Evolutionary conservation across 2,797 vertebrate species (phyloP).

Genomic region (Streptopelia turtur): DNA sequence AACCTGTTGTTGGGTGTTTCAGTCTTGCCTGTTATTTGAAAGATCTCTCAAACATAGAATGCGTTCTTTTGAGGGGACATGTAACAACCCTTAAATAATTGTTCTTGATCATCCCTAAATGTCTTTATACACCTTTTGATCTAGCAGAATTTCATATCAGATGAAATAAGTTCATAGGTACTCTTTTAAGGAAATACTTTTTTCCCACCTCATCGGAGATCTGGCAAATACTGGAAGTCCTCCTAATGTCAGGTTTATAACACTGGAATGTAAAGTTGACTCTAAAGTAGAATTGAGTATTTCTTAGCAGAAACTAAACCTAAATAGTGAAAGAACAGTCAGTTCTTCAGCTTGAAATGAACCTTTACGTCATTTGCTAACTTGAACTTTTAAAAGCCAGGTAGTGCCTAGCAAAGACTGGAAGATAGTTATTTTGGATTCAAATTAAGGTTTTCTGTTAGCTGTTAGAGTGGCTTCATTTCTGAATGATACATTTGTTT

Average conservation of each 20-base stretch:
- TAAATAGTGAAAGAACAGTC: background rate
- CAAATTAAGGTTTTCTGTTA: constrained; percentile 35
- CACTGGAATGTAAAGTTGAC: background rate
- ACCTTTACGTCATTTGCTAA: background rate
- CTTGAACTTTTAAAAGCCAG: background rate
- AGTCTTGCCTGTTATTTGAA: background rate
- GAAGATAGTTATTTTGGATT: background rate
- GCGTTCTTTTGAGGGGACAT: background rate
- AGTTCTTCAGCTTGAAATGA: background rate
- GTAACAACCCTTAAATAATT: background rate
- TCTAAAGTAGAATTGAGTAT: background rate
- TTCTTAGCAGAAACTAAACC: background rate
- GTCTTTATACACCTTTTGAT: background rate
- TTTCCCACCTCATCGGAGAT: background rate
- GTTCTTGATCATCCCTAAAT: background rate
- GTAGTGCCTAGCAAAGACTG: background rate
- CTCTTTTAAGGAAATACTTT: background rate
- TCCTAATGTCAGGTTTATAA: background rate
- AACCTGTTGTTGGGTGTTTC: background rate
- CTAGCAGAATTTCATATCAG: background rate
- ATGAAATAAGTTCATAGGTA: background rate
- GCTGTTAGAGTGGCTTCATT: background rate
- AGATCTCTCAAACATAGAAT: background rate
- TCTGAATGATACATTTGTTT: background rate
- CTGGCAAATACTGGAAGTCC: background rate